These are phyloP conservation scores for Platorchestia sp. DNA, from an alignment of 1,140 invertebrate species.

Conservation along the genomic window DNA sequence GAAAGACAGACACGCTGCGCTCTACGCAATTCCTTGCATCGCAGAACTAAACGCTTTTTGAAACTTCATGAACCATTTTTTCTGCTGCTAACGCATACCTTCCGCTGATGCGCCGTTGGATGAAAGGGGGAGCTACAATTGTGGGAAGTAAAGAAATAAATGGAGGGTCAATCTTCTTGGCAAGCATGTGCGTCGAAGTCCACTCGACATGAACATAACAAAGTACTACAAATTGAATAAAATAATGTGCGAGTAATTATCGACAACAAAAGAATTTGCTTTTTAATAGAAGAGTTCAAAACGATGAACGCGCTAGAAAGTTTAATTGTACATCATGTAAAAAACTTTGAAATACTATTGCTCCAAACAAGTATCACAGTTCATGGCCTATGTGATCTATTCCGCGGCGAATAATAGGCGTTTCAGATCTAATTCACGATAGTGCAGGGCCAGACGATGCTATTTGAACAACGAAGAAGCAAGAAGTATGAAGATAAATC, in stretches of 20 bases:
- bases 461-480: not conserved
- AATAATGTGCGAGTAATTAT: too few relatives aligned
- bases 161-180: not conserved
- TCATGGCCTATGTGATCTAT: not conserved
- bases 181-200: not conserved
- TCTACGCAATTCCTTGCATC: not conserved
- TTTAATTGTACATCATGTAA: too few relatives aligned
- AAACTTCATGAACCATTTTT: not conserved
- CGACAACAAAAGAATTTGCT: not conserved
- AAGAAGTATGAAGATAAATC: not conserved
- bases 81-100: not conserved
- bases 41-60: not conserved
- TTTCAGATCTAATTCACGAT: not conserved
- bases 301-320: too few relatives aligned
- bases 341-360: not conserved
- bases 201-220: not conserved
- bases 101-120: not conserved
- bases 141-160: not conserved
- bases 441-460: not conserved
- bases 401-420: not conserved
- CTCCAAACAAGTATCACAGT: not conserved
- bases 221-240: too few relatives aligned
- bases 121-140: not conserved
- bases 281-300: not conserved
- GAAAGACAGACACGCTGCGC: not conserved